phyloP scores from a whole-genome alignment of 2,113 vertebrate genomes.

The Epinephelus lanceolatus region DNA sequence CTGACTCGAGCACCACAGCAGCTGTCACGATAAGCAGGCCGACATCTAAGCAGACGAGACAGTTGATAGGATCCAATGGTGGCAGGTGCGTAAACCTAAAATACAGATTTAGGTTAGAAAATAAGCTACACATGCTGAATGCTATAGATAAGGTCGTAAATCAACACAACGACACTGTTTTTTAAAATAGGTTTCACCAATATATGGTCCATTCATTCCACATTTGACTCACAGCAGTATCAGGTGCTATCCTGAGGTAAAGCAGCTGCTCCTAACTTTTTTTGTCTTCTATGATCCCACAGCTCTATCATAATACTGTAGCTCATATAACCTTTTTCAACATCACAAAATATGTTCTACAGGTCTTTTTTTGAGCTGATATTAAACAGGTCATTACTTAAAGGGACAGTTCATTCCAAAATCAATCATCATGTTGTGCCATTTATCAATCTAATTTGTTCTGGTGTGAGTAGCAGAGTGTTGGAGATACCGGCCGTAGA shows the following conservation, averaged over 20 bases:
- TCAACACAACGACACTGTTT: not conserved
- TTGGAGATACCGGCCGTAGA: too few species aligned
- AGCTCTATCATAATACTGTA: not conserved
- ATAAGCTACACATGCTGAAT: conserved; percentile 4
- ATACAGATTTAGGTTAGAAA: conserved; percentile 48
- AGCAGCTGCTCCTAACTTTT: not conserved
- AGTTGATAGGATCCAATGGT: conserved; percentile 25
- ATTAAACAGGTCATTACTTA: not conserved
- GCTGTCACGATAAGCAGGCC: conserved; percentile 61
- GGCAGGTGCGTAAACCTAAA: conserved; percentile 17
- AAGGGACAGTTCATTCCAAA: too few species aligned
- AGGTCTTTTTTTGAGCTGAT: not conserved
- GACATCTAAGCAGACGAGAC: conserved; percentile 63
- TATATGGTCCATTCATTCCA: too few species aligned
- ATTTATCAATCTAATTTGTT: too few species aligned
- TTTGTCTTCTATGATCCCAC: not conserved
- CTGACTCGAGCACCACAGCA: conserved; percentile 38
- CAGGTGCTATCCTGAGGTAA: not conserved
- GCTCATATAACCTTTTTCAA: not conserved
- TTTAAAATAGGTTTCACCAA: too few species aligned
- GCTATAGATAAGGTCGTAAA: not conserved
- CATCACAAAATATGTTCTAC: not conserved
- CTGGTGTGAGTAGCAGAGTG: too few species aligned
- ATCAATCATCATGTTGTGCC: too few species aligned
- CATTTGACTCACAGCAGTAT: too few species aligned